Evolutionary conservation across 35 echinoderm and acorn worm species (phyloP).

Genomic region (Lytechinus variegatus): DNA sequence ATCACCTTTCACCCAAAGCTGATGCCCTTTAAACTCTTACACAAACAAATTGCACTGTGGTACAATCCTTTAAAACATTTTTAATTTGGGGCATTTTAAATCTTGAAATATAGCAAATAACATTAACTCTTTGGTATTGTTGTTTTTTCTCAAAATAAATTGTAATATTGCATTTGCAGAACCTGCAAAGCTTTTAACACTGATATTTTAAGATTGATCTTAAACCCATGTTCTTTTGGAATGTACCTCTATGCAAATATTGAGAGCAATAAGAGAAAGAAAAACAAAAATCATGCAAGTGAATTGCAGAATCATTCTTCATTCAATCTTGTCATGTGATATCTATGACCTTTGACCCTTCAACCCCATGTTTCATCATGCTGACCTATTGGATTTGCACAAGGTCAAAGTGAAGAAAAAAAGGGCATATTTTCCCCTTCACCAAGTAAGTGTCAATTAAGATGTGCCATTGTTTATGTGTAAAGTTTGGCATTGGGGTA

Average conservation of each 20-base stretch:
- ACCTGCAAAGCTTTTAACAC: background rate
- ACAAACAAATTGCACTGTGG: background rate
- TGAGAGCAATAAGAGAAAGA: background rate
- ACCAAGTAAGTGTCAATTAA: no score
- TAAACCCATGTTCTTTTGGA: background rate
- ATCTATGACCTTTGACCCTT: slow-evolving; percentile 30
- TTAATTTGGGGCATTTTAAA: background rate
- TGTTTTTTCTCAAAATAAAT: no score
- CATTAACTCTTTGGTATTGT: background rate
- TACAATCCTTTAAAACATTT: background rate
- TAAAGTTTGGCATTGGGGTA: background rate
- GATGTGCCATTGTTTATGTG: no score
- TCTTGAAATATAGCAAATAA: background rate
- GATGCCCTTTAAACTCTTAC: no score
- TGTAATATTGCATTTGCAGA: background rate
- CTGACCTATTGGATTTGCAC: background rate
- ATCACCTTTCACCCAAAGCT: no score
- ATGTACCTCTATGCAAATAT: background rate
- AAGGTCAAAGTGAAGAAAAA: no score
- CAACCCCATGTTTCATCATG: slow-evolving; percentile 28
- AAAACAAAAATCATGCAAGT: slow-evolving; percentile 47
- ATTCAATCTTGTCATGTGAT: background rate
- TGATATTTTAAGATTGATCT: background rate
- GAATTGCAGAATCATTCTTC: slow-evolving; percentile 36
- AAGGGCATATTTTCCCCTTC: no score